Conservation (phyloP, 1,140 invertebrate species). For the Cydia amplana region DNA sequence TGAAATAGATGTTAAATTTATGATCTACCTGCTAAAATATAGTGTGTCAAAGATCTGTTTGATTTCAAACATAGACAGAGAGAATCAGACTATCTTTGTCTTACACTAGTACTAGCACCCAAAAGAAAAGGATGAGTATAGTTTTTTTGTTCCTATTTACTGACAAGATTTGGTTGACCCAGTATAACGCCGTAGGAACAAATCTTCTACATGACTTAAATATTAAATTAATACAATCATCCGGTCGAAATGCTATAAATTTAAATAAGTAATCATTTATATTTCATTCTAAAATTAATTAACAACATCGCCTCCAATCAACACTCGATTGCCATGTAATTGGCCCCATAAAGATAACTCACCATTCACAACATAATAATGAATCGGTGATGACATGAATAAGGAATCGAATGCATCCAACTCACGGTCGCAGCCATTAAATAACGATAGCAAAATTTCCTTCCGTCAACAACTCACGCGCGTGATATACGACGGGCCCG, state of each 20-base stretch:
- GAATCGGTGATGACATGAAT: slow-evolving; percentile 32
- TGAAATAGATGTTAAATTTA: too few relatives aligned
- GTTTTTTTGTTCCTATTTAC: too few relatives aligned
- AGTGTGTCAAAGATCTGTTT: too few relatives aligned
- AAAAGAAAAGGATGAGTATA: too few relatives aligned
- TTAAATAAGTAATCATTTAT: slow-evolving; percentile 2
- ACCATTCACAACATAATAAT: slow-evolving; percentile 27
- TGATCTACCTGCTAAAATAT: too few relatives aligned
- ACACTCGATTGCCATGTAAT: slow-evolving; percentile 28
- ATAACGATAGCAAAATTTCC: slow-evolving; percentile 35
- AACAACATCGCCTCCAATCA: slow-evolving; percentile 24
- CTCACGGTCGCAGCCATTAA: slow-evolving; percentile 31
- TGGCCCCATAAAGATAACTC: slow-evolving; percentile 26
- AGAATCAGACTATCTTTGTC: too few relatives aligned
- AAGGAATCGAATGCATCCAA: slow-evolving; percentile 21
- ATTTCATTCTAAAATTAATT: slow-evolving; percentile 29
- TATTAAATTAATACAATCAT: slow-evolving; percentile 15
- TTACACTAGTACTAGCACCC: too few relatives aligned
- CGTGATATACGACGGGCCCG: slow-evolving; percentile 32
- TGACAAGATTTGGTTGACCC: too few relatives aligned
- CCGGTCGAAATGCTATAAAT: slow-evolving; percentile 26
- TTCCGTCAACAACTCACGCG: slow-evolving; percentile 46
- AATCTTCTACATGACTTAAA: too few relatives aligned
- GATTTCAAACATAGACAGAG: too few relatives aligned
- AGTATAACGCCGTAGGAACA: too few relatives aligned